Conservation (phyloP, 1,140 invertebrate genomes). For the Pseudomyrmex pallidus region DNA sequence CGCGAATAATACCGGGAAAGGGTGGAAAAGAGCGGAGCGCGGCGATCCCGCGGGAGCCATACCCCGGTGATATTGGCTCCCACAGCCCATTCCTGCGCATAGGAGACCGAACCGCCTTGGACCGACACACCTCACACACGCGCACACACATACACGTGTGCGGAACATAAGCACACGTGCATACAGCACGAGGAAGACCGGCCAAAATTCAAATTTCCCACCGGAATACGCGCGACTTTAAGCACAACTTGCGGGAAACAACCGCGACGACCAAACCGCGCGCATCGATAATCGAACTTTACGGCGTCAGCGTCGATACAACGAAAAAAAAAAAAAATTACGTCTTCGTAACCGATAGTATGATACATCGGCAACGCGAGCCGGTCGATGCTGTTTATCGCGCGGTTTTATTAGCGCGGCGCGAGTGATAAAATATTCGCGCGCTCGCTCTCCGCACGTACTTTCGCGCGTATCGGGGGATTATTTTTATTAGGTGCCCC, state of each 20-base stretch:
- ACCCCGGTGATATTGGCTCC: constrained; percentile 76
- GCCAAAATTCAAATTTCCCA: constrained; percentile 76
- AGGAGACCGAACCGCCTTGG: constrained; percentile 71
- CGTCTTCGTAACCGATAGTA: no score
- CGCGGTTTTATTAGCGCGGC: constrained; percentile 4
- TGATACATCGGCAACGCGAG: no score
- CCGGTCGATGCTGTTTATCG: not conserved
- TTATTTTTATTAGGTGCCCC: not conserved
- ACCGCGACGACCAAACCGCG: constrained; percentile 43
- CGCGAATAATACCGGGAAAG: constrained; percentile 74
- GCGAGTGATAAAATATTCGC: constrained; percentile 1
- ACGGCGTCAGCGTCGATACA: constrained; percentile 10
- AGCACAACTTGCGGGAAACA: constrained; percentile 72
- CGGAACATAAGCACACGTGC: not conserved
- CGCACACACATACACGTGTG: not conserved
- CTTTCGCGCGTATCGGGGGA: not conserved
- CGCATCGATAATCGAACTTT: constrained; percentile 55
- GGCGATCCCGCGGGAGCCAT: constrained; percentile 68
- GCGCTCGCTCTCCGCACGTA: not conserved
- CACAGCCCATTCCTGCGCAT: constrained; percentile 74
- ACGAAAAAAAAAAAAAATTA: constrained; percentile 16
- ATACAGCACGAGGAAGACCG: constrained; percentile 61
- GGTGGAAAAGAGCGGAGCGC: constrained; percentile 71
- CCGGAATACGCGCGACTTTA: constrained; percentile 72
- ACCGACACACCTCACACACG: constrained; percentile 28